Base-by-base conservation (phyloP, 2,888 invertebrate genomes). In the Pantelozetes paolii region DNA sequence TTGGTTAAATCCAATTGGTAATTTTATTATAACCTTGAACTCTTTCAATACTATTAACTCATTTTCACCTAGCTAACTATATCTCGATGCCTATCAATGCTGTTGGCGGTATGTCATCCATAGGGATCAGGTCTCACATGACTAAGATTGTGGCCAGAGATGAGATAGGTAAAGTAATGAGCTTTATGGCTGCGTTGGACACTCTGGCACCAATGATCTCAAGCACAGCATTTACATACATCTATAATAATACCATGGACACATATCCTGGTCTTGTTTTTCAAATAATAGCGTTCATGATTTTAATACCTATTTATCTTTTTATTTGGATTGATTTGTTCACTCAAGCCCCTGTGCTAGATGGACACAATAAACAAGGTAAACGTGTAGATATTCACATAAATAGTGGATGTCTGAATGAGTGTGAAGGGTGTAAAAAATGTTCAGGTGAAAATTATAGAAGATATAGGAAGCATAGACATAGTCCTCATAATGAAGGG, bases 171-270 rank as follows among this genome's bases (percentile, higher is more conserved):
- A 45, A 54, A 48, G 50, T 73, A 2, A 64, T 67, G 26, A 40
- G 40, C 23, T 36, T 73, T 5, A 69, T 73, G 73, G 13, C 48
- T 2, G 67, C 69, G 13, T 11, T 73, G 28, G 73, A 73, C 64
- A 42, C 67, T 8, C 13, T 64, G 23, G 48, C 36, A 2, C 73
- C 73, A 11, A 18, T 73, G 42, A 69, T 73, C 5, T 40, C 67
- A 1, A 26, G 23, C 13, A 30, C 64, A 9, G 2, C 69, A 23
- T 73, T 73, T 23, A 30, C 73, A 8, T 15, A 20, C n/a, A 30
- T 73, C 2, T 73, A 69, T 28, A 23, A 45, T 0, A n/a, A 20
- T 8, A 73, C 73, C 9, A 73, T 73, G 6, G 69, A 73, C 28
- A 28, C 48, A 18, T 30, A 32, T 26, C 73, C 73, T 42, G 67